Evolutionary conservation across 2,797 vertebrate species (phyloP).

Genomic region (Cacajao melanocephalus): DNA sequence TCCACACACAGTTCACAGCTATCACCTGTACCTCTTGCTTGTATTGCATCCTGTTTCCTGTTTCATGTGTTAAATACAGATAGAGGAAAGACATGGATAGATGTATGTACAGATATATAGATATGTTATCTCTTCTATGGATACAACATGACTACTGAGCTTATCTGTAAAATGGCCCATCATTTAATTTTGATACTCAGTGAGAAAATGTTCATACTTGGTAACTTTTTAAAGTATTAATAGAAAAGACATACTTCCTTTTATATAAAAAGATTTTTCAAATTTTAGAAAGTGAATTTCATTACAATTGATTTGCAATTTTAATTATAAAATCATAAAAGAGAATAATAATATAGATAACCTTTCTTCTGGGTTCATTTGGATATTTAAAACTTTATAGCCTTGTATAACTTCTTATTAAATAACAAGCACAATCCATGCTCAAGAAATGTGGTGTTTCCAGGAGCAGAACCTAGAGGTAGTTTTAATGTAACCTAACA

Average conservation of each 20-base stretch:
- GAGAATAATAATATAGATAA: neutral
- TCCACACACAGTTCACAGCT: neutral
- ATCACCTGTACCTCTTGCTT: neutral
- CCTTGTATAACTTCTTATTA: neutral
- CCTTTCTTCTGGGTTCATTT: neutral
- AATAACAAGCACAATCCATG: neutral
- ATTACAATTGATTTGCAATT: conserved; percentile 3
- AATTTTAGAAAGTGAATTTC: neutral
- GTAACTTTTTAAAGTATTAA: neutral
- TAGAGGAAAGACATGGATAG: neutral
- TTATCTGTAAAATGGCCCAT: neutral
- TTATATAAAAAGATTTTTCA: neutral
- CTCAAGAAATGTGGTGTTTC: neutral
- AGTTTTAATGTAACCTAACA: neutral
- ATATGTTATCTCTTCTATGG: neutral
- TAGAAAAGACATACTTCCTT: neutral
- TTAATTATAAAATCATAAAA: neutral
- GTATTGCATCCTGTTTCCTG: neutral
- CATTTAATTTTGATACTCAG: neutral
- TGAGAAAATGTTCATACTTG: neutral
- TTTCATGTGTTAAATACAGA: neutral
- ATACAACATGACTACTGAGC: neutral
- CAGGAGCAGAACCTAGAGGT: neutral
- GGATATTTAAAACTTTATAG: neutral
- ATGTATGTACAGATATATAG: neutral